Conservation (phyloP, 2,797 vertebrate genomes). For the Smutsia gigantea region DNA sequence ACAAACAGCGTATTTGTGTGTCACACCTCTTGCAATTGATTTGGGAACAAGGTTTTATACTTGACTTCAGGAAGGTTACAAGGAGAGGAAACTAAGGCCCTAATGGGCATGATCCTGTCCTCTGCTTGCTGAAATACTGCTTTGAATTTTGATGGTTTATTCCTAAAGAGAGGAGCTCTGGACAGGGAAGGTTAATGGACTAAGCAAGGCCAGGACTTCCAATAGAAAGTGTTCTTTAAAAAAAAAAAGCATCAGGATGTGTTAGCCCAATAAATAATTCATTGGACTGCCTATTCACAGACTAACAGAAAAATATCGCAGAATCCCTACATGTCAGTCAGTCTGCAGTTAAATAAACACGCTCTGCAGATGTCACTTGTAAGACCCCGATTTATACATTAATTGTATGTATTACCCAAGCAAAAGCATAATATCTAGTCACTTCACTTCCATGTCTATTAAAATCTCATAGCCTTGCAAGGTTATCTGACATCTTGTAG, state of each 20-base stretch:
- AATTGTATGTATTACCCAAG: constrained; percentile 41
- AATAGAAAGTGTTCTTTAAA: constrained; percentile 39
- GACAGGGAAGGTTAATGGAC: constrained; percentile 78
- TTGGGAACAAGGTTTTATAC: constrained; percentile 58
- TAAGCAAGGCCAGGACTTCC: constrained; percentile 61
- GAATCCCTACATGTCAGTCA: constrained; percentile 37
- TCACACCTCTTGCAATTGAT: constrained; percentile 32
- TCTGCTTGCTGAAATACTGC: constrained; percentile 4
- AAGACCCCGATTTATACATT: constrained; percentile 41
- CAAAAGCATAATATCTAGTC: constrained; percentile 2
- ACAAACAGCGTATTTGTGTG: rapidly evolving
- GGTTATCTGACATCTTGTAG: constrained; percentile 67
- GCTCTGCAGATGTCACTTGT: neutral
- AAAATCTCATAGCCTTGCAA: constrained; percentile 40
- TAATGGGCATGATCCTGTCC: neutral
- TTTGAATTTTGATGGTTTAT: constrained; percentile 59
- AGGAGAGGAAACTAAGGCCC: constrained; percentile 10
- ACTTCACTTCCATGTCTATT: constrained; percentile 52
- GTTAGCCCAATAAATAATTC: constrained; percentile 65
- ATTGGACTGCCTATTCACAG: constrained; percentile 43
- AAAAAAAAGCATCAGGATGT: neutral
- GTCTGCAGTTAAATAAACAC: constrained; percentile 51
- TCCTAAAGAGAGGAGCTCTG: constrained; percentile 56
- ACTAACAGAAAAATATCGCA: constrained; percentile 72
- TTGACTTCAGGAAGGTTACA: constrained; percentile 48